Conservation (phyloP, 2,888 invertebrate genomes). For the Ennomos quercinarius region DNA sequence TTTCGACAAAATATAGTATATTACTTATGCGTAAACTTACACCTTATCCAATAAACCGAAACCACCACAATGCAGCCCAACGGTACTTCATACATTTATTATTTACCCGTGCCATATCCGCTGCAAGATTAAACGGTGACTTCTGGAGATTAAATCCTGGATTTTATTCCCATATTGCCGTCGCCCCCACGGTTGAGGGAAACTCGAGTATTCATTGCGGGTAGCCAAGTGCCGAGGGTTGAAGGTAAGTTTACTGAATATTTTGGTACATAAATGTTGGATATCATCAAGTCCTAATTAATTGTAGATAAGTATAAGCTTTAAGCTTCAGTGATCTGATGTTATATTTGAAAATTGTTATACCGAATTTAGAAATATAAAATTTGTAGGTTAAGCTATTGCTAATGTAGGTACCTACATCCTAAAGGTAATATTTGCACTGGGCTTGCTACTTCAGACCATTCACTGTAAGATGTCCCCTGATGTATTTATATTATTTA, state of each 20-base stretch:
- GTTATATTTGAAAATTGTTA: too few species aligned
- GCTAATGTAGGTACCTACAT: too few species aligned
- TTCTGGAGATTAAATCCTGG: slow-evolving; percentile 82
- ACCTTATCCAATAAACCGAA: slow-evolving; percentile 29
- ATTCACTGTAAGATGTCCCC: too few species aligned
- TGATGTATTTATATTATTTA: too few species aligned
- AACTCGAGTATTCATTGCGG: slow-evolving; percentile 77
- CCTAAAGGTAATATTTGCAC: too few species aligned
- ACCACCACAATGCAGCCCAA: slow-evolving; percentile 69
- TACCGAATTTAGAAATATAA: too few species aligned
- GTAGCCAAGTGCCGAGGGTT: slow-evolving; percentile 40
- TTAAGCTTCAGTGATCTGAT: too few species aligned
- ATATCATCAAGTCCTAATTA: slow-evolving; percentile 7
- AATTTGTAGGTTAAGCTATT: too few species aligned
- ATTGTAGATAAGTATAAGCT: too few species aligned
- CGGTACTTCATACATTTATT: slow-evolving; percentile 78
- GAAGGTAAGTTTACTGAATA: slow-evolving; percentile 23
- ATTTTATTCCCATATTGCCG: slow-evolving; percentile 82
- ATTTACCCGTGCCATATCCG: slow-evolving; percentile 79
- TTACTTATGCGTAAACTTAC: slow-evolving; percentile 27
- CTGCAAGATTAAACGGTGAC: slow-evolving; percentile 81
- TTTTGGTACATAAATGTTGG: slow-evolving; percentile 28
- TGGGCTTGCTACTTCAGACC: too few species aligned
- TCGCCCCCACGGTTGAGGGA: slow-evolving; percentile 76
- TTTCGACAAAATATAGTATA: background rate